Conservation (phyloP, 2,888 invertebrate species). For the Rhaphigaster nebulosa region DNA sequence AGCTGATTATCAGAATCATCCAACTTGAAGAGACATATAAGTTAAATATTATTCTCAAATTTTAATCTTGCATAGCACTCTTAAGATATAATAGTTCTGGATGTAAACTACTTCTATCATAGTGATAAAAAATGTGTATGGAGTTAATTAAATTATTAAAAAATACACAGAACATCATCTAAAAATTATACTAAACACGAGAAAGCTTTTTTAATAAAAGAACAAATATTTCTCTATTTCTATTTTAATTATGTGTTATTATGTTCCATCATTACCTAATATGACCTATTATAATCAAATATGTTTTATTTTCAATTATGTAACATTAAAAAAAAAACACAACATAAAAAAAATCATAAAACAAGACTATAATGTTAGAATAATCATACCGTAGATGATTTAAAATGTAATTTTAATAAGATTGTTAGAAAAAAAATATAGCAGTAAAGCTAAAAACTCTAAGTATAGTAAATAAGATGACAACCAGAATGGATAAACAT, state of each 20-base stretch:
- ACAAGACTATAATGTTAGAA: neutral
- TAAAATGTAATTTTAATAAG: neutral
- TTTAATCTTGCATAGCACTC: neutral
- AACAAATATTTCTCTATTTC: too few relatives aligned
- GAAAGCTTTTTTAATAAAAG: neutral
- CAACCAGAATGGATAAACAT: neutral
- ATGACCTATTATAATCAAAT: too few relatives aligned
- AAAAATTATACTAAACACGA: neutral
- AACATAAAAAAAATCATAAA: neutral
- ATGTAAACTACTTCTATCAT: neutral
- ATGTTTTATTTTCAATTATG: too few relatives aligned
- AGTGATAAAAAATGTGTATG: neutral
- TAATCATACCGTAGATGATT: neutral
- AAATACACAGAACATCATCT: neutral
- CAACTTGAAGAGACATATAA: too few relatives aligned
- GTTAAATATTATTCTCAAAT: too few relatives aligned
- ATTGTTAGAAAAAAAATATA: neutral
- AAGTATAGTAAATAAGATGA: neutral
- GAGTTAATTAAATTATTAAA: neutral
- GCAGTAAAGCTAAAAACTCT: neutral
- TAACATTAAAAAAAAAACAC: too few relatives aligned
- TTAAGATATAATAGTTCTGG: neutral
- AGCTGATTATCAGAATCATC: neutral
- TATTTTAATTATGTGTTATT: neutral
- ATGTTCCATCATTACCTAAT: too few relatives aligned